Evolutionary conservation across 2,797 vertebrate genomes (phyloP).

Genomic region (Sebastes oblongus): DNA sequence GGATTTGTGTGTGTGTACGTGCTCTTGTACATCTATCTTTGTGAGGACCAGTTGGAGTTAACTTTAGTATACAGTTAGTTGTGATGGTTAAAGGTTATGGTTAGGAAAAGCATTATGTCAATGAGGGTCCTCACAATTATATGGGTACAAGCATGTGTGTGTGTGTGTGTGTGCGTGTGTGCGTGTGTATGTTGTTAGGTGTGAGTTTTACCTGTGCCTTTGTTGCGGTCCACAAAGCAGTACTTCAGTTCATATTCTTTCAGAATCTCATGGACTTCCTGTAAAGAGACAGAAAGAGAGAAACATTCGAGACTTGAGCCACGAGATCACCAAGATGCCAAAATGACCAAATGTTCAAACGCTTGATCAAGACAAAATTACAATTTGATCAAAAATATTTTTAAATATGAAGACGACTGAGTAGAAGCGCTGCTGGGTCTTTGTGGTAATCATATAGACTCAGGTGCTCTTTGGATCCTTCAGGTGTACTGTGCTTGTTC

Average conservation of each 20-base stretch:
- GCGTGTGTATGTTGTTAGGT: neutral
- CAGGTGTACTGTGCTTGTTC: too few relatives aligned
- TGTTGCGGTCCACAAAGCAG: conserved; percentile 98
- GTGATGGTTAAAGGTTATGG: neutral
- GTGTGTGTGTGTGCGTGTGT: neutral
- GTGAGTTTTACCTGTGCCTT: conserved; percentile 91
- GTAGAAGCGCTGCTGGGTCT: too few relatives aligned
- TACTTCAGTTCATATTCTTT: conserved; percentile 97
- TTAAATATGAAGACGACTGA: neutral
- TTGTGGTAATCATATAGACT: too few relatives aligned
- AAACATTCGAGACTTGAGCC: neutral
- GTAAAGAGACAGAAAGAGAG: conserved; percentile 50
- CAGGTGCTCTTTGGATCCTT: too few relatives aligned
- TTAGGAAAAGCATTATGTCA: neutral
- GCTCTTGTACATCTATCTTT: neutral
- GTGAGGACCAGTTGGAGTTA: neutral
- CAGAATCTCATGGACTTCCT: conserved; percentile 97
- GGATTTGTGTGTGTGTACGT: neutral
- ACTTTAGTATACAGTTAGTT: neutral
- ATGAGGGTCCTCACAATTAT: neutral
- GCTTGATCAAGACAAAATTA: neutral
- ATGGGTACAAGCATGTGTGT: neutral
- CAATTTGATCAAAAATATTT: neutral
- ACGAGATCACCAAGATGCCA: neutral
- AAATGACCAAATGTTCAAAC: neutral